Evolutionary conservation across 2,113 vertebrate genomes (phyloP), one percentile per base, ranked within the genome.

Genomic region (Taurulus bubalis): DNA sequence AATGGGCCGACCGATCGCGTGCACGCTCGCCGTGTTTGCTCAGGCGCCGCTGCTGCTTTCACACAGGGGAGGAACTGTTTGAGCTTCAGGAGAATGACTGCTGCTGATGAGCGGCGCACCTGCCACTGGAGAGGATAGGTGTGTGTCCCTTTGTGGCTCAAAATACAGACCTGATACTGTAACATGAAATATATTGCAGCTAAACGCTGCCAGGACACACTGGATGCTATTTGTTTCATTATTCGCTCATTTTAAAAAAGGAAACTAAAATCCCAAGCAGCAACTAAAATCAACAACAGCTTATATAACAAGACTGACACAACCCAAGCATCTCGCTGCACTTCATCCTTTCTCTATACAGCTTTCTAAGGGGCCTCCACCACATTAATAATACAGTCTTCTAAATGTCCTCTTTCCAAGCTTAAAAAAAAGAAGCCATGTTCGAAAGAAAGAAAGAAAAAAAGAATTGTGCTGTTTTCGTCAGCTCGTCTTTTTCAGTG

Each of bases 21-120:
- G 79, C 62, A 78, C 18, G 34, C 58, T 15, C 2, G 3, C n/a
- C 34, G 60, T 92, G 85, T 92, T 90, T 91, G 83, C 77, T 83
- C 87, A 87, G 79, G 38, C 59, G 68, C 73, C 32, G 0, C 58
- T 10, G 22, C 77, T 67, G 56, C 70, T 86, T 80, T 75, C 73
- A 87, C 85, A 73, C 82, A 73, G 64, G 88, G 66, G 81, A 84
- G 72, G 63, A 66, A 79, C 53, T 67, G 79, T 87, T 85, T 20
- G 71, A 86, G 82, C 75, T 88, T 6, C 45, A 3, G 66, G 36
- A 73, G 72, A 69, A 69, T 68, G 87, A 80, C 28, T 55, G 68
- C 38, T 38, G 36, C 36, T 67, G 85, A 85, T 73, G 69, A 79
- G 72, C 59, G 34, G n/a, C 4, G 71, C 86, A 88, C 82, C 80